Percentiles rank a stretch among this genome's conserved stretches.
These are phyloP conservation scores for Hylaeus anthracinus DNA, from an alignment of 1,140 invertebrate species.

Conservation along the genomic window DNA sequence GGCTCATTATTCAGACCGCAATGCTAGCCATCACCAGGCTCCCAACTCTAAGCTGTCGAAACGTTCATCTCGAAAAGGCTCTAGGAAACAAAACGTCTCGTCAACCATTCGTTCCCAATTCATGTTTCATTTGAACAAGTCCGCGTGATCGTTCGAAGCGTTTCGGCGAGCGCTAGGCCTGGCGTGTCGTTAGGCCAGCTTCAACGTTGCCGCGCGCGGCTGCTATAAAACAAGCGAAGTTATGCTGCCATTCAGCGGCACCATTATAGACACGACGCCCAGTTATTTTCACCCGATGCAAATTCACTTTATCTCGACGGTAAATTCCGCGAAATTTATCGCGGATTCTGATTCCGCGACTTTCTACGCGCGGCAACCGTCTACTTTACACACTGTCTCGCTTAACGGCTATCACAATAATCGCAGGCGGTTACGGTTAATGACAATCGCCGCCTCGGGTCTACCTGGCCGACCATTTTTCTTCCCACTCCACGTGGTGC, in stretches of 20 bases:
- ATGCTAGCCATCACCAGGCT: no score
- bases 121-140: neutral
- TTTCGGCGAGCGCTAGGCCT: neutral
- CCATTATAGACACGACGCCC: conserved; percentile 13
- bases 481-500: neutral
- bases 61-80: neutral
- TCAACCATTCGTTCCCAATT: neutral
- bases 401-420: conserved; percentile 14
- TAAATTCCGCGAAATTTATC: conserved; percentile 27
- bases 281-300: conserved; percentile 22
- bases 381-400: conserved; percentile 6
- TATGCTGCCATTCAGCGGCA: conserved; percentile 9
- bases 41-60: neutral
- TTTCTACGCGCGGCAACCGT: conserved; percentile 1
- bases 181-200: neutral
- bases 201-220: neutral
- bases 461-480: neutral
- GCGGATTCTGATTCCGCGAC: conserved; percentile 6
- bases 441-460: conserved; percentile 1
- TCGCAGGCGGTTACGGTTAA: neutral
- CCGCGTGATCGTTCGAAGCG: neutral
- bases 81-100: no score
- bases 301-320: conserved; percentile 17
- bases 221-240: conserved; percentile 17
- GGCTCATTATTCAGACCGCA: no score